phyloP scores from a whole-genome alignment of 1,140 invertebrate species.

The Drosophila erecta region DNA sequence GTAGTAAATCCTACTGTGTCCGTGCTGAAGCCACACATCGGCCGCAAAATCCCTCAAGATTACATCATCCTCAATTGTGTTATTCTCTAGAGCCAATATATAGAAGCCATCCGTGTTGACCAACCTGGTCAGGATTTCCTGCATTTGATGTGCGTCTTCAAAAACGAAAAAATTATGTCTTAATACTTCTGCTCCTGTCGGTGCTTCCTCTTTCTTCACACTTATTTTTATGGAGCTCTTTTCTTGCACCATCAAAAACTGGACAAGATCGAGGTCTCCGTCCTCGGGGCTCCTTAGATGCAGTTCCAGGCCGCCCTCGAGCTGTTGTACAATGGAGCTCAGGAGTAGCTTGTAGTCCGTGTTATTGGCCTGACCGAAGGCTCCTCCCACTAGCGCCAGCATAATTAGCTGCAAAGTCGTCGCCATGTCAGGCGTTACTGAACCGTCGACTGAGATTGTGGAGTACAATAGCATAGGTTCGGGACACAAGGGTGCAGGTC shows the following conservation, averaged over 20 bases:
- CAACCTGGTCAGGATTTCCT: not conserved
- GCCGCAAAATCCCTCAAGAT: constrained; percentile 44
- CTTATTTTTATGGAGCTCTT: not conserved
- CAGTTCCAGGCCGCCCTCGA: constrained; percentile 42
- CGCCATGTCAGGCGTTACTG: constrained; percentile 61
- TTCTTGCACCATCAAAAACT: constrained; percentile 26
- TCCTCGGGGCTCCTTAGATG: constrained; percentile 28
- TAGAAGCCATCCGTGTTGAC: constrained; percentile 46
- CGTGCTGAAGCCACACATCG: constrained; percentile 37
- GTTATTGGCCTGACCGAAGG: constrained; percentile 22
- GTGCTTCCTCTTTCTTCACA: not conserved
- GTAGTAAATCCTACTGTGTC: constrained; percentile 67
- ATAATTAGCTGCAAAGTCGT: constrained; percentile 57
- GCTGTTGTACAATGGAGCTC: constrained; percentile 24
- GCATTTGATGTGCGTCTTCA: constrained; percentile 14
- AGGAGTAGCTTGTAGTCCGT: constrained; percentile 18
- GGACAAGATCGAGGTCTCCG: constrained; percentile 26
- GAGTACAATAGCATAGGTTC: constrained; percentile 26
- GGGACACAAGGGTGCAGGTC: constrained; percentile 1
- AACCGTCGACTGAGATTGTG: constrained; percentile 45
- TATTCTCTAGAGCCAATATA: constrained; percentile 22
- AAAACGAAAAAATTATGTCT: constrained; percentile 39
- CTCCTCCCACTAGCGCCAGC: constrained; percentile 41
- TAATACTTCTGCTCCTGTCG: fast-evolving
- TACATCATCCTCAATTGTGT: not conserved